Base-by-base conservation (phyloP, 1,140 invertebrate species). In the Himalopsyche phryganea region DNA sequence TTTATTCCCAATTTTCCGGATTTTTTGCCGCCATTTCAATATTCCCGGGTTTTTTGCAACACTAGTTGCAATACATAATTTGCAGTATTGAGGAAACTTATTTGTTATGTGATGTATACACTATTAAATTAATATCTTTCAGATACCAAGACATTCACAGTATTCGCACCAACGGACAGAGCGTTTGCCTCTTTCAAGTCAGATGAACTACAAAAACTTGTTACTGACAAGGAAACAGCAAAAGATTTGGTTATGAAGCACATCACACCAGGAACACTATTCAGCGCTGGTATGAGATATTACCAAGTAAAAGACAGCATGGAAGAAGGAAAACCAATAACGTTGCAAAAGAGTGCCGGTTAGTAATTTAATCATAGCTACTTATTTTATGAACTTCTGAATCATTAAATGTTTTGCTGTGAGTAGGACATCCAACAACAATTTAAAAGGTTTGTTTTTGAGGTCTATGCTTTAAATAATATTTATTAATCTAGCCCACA, bases 101-200 rank as follows among this genome's bases (percentile, higher is more conserved):
- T n/a, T n/a, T n/a, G n/a, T n/a, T n/a, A n/a, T n/a, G n/a, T n/a
- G n/a, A n/a, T n/a, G n/a, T n/a, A n/a, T n/a, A n/a, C n/a, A n/a
- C n/a, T n/a, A n/a, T n/a, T n/a, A n/a, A n/a, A n/a, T n/a, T n/a
- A 28, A 28, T 28, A 5, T 9, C 9, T 65, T 66, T 9, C 69
- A 88, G 88, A 88, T 45, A 82, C 84, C 14, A 89, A 88, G 78
- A 89, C 89, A 0, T 91, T 88, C 71, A 94, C 91, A 1, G 77
- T 94, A 6, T 92, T 93, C 66, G 91, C 90, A 1, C 91, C 91
- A 40, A 87, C 86, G 33, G 89, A 94, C 70, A 78, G 83, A 32
- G 91, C 90, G 53, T 93, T 94, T 72, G 77, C 75, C 47, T 81
- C 80, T n/a, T 71, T 86, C 46, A 81, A 82, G 61, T 76, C 76